These are phyloP conservation scores for Xestia xanthographa DNA, from an alignment of 2,888 invertebrate species.

Conservation along the genomic window DNA sequence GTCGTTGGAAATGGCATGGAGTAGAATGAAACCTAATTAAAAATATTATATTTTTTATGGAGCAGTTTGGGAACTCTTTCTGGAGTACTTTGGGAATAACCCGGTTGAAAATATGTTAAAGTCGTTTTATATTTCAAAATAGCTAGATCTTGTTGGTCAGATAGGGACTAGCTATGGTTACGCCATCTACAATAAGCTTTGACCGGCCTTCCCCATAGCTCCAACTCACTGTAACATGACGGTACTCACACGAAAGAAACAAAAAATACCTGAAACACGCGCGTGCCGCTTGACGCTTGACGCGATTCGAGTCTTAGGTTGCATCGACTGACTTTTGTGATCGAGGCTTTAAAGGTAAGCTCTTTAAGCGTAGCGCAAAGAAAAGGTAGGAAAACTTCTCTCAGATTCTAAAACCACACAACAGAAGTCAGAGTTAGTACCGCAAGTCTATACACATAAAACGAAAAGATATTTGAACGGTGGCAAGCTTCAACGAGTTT, in stretches of 20 bases:
- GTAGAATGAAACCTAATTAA: too few species aligned
- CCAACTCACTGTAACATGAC: neutral
- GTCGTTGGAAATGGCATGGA: too few species aligned
- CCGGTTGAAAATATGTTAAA: neutral
- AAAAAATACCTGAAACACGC: neutral
- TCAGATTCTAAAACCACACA: neutral
- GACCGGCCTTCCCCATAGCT: neutral
- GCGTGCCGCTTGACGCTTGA: neutral
- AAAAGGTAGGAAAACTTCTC: neutral
- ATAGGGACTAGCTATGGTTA: too few species aligned
- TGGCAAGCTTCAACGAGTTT: constrained; percentile 37
- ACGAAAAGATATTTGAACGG: constrained; percentile 39
- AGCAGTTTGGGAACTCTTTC: too few species aligned
- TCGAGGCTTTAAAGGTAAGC: neutral
- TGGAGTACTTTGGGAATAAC: too few species aligned
- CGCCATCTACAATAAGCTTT: neutral
- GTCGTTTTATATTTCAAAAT: neutral
- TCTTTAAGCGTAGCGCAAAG: neutral
- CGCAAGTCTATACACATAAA: constrained; percentile 14
- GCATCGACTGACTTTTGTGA: neutral
- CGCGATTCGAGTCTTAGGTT: neutral
- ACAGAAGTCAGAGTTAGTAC: neutral
- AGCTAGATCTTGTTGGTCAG: too few species aligned
- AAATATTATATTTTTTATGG: too few species aligned
- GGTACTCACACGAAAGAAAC: neutral